Percentiles rank a stretch among this genome's conserved stretches.
These are phyloP conservation scores for Mimumesa dahlbomi DNA, from an alignment of 2,888 invertebrate genomes.

Conservation along the genomic window DNA sequence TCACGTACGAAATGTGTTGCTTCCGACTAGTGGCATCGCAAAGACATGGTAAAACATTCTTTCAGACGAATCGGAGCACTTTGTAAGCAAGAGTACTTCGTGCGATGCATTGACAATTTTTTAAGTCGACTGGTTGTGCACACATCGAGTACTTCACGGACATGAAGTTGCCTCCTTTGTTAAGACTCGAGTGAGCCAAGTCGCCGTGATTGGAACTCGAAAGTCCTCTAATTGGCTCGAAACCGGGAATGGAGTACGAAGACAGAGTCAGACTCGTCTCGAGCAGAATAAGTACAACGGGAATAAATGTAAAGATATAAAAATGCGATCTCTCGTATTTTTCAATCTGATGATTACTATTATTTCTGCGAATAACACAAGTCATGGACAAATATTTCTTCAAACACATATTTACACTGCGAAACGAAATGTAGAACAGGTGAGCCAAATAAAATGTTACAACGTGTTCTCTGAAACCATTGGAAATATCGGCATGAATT, in stretches of 20 bases:
- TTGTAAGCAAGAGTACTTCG: not conserved
- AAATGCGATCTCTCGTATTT: no score
- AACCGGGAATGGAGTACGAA: not conserved
- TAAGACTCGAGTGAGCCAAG: not conserved
- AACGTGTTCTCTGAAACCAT: no score
- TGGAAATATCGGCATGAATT: no score
- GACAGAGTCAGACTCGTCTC: not conserved
- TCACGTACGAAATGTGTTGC: no score
- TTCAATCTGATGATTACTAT: no score
- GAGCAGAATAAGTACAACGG: not conserved
- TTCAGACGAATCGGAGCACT: not conserved
- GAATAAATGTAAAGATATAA: not conserved
- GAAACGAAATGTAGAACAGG: no score
- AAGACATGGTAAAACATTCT: no score
- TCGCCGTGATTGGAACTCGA: not conserved
- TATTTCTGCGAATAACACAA: no score
- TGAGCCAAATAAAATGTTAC: no score
- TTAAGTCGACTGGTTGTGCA: not conserved
- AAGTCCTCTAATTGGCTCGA: constrained; percentile 15
- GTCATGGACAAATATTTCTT: no score
- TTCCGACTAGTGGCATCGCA: no score
- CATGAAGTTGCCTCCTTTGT: not conserved
- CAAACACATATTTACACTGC: no score
- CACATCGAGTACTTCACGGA: not conserved
- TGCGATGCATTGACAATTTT: not conserved